Evolutionary conservation across 2,797 vertebrate species (phyloP).

Genomic region (Dermochelys coriacea): DNA sequence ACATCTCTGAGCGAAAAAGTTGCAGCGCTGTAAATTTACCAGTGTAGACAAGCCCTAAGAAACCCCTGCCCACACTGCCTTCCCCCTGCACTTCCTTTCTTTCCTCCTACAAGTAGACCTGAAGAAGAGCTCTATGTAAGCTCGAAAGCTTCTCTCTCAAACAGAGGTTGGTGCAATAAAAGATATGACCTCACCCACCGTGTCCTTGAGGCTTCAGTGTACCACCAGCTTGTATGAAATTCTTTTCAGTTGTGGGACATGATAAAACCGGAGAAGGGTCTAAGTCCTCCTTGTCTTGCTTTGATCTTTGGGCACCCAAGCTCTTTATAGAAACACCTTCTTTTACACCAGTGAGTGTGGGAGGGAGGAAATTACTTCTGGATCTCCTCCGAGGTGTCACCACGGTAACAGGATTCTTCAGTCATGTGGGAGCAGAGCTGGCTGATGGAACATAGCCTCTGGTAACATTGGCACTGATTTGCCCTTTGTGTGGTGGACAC

Average conservation of each 20-base stretch:
- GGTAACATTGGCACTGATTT: neutral
- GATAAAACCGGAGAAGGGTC: neutral
- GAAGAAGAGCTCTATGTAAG: no score
- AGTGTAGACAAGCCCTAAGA: no score
- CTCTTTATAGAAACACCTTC: neutral
- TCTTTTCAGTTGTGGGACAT: neutral
- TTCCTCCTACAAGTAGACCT: no score
- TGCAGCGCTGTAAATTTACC: no score
- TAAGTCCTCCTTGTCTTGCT: neutral
- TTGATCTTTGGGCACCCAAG: neutral
- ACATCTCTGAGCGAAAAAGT: no score
- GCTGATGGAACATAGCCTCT: neutral
- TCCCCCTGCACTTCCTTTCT: no score
- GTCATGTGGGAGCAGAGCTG: neutral
- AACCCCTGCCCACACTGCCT: no score
- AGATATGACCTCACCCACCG: no score
- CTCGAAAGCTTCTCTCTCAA: no score
- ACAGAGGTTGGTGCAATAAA: no score
- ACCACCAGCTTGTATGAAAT: neutral
- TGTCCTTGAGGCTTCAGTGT: neutral
- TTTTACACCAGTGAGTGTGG: neutral
- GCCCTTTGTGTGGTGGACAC: neutral
- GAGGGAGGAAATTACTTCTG: neutral
- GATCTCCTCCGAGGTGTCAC: neutral
- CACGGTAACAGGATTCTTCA: neutral